These are phyloP conservation scores for Ichneumon xanthorius DNA, from an alignment of 2,888 invertebrate species.

Conservation along the genomic window DNA sequence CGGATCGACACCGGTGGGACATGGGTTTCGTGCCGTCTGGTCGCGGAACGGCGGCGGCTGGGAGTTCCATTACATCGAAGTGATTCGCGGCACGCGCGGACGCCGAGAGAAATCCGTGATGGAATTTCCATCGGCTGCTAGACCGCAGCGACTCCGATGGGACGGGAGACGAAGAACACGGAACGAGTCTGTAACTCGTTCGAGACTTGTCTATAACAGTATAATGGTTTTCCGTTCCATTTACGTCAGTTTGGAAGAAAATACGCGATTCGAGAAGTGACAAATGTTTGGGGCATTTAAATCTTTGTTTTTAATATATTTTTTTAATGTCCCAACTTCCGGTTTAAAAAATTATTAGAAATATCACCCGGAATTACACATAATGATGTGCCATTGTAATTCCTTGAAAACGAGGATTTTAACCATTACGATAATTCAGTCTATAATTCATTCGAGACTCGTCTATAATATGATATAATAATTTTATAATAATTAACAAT, in stretches of 20 bases:
- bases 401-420: background rate
- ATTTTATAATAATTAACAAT: no score
- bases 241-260: no score
- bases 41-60: slow-evolving; percentile 19
- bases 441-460: no score
- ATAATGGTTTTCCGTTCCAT: background rate
- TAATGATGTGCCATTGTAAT: background rate
- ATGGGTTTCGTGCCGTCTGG: background rate
- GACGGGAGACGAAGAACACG: background rate
- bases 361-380: no score
- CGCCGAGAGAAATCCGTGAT: slow-evolving; percentile 66
- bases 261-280: no score
- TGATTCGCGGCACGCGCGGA: slow-evolving; percentile 69
- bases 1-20: slow-evolving; percentile 4
- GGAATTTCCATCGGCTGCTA: slow-evolving; percentile 67
- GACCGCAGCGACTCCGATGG: slow-evolving; percentile 21
- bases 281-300: no score
- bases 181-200: background rate
- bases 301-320: no score
- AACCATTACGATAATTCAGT: background rate
- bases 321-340: no score
- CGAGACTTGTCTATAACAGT: no score
- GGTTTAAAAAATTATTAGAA: no score
- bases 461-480: no score
- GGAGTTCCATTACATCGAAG: slow-evolving; percentile 61